Conservation (phyloP, 2,888 invertebrate species). For the Scelioninae gen. 1 region DNA sequence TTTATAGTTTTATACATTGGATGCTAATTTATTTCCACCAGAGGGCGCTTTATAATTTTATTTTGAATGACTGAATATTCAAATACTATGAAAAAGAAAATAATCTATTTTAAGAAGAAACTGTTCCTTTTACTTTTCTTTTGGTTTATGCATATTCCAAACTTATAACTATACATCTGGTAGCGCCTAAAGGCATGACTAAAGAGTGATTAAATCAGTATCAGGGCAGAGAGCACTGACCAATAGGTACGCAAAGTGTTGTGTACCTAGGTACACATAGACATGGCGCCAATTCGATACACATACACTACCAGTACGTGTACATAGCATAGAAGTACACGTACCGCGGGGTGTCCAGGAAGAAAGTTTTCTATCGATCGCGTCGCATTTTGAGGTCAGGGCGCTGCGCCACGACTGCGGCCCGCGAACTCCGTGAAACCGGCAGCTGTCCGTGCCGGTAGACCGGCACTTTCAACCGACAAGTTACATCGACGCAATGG, state of each 20-base stretch:
- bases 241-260: constrained; percentile 63
- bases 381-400: constrained; percentile 82
- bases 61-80: too few species aligned
- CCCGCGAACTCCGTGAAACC: constrained; percentile 62
- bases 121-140: constrained; percentile 33
- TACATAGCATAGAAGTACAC: constrained; percentile 66
- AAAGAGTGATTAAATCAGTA: constrained; percentile 63
- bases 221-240: constrained; percentile 66
- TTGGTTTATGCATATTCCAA: constrained; percentile 10
- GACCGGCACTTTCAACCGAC: constrained; percentile 32
- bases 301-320: constrained; percentile 55
- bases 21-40: too few species aligned
- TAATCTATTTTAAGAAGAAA: constrained; percentile 1
- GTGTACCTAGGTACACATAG: constrained; percentile 41
- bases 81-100: neutral
- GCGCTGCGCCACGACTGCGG: constrained; percentile 82
- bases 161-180: constrained; percentile 33
- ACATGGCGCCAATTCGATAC: constrained; percentile 17
- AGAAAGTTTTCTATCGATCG: constrained; percentile 73
- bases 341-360: constrained; percentile 65
- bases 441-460: constrained; percentile 46
- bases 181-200: constrained; percentile 40
- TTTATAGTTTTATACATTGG: too few species aligned
- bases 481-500: neutral
- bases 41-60: too few species aligned